A percentile compares a stretch with the other conserved stretches of the same genome.
phyloP scores from a whole-genome alignment of 1,140 invertebrate genomes.

The Oryctes rhinoceros region DNA sequence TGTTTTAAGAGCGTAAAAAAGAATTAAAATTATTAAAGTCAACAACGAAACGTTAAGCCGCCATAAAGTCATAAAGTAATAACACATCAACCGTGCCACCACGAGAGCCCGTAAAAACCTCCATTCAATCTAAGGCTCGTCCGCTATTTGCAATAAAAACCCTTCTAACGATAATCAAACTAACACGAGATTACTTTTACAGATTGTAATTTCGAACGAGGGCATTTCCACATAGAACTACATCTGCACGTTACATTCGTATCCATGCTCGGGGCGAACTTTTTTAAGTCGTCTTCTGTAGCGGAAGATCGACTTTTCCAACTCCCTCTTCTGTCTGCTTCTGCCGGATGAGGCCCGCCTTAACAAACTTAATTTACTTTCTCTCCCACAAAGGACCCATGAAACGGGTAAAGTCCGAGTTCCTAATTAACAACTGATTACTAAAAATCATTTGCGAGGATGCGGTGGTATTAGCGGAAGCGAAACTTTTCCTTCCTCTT shows the following conservation, averaged over 20 bases:
- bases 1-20: no score
- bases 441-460: constrained; percentile 25
- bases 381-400: constrained; percentile 20
- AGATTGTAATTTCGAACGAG: constrained; percentile 5
- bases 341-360: not conserved
- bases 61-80: not conserved
- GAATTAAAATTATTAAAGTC: no score
- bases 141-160: constrained; percentile 32
- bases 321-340: no score
- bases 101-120: not conserved
- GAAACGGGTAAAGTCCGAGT: not conserved
- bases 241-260: not conserved
- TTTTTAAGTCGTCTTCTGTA: not conserved
- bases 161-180: constrained; percentile 30
- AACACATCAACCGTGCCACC: not conserved
- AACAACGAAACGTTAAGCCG: not conserved
- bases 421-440: constrained; percentile 33
- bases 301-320: constrained; percentile 23
- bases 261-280: not conserved
- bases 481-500: not conserved
- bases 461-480: not conserved
- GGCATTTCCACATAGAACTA: no score
- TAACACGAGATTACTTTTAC: constrained; percentile 33
- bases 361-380: constrained; percentile 34
- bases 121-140: not conserved